Base-by-base conservation (phyloP, 2,888 invertebrate genomes). In the Noctua fimbriata region DNA sequence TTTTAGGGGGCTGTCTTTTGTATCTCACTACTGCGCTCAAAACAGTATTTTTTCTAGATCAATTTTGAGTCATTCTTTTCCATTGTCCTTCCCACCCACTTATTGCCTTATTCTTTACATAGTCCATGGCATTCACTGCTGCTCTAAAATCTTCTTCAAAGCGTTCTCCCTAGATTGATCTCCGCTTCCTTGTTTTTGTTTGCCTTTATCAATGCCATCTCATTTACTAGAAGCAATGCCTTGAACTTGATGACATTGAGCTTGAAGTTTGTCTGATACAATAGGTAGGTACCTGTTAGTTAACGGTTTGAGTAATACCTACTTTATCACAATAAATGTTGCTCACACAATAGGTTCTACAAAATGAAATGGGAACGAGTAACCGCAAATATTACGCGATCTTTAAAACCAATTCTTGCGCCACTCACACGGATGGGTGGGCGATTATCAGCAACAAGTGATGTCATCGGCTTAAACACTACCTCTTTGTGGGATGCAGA, bases 361-460 rank as follows among this genome's bases (percentile, higher is more conserved):
- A 44, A 66, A 65, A 66, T 67, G 73, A 75, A 73, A 76, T 58
- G 7, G 65, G 32, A 60, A n/a, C 44, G 12, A 71, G 44, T 69
- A 72, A 84, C 81, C 69, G n/a, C 87, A 85, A 87, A 87, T 77
- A 85, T 89, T 82, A 86, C 80, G 80, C 71, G 89, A 74, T 87
- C n/a, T 69, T 75, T 85, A 82, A 83, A 87, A 76, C 66, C 74
- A 65, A 82, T 86, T 79, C 69, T 66, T 83, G 36, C 49, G 47
- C 71, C 78, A 70, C 41, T 36, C 58, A 14, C 24, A 44, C 80
- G 73, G 79, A 81, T 81, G 78, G 85, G 88, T 89, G 88, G 89
- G 88, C 89, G 88, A 85, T 82, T 78, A 82, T 81, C 88, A 83
- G 89, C 82, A 87, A 49, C 73, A 73, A 72, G 71, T 89, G 88